These are phyloP conservation scores for Epiperipatus broadwayi DNA, from an alignment of 2,888 invertebrate species.

Conservation along the genomic window DNA sequence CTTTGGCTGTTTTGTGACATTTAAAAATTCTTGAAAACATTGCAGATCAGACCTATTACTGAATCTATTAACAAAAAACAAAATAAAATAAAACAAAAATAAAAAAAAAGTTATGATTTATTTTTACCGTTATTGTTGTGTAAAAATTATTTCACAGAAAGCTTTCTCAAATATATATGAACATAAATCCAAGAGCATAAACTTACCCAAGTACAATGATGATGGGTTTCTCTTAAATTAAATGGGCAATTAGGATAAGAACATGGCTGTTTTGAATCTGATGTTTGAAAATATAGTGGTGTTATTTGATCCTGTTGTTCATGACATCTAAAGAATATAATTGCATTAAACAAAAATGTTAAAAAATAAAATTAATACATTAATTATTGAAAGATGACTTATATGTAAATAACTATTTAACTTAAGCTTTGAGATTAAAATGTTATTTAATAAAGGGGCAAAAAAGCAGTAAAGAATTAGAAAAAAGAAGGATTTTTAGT, in stretches of 20 bases:
- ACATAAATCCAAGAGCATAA: constrained; percentile 8
- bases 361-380: too few species aligned
- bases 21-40: neutral
- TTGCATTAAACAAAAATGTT: too few species aligned
- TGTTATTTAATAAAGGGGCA: too few species aligned
- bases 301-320: constrained; percentile 71
- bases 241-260: constrained; percentile 44
- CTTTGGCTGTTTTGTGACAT: too few species aligned
- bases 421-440: too few species aligned
- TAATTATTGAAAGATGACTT: too few species aligned
- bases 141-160: neutral
- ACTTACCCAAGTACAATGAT: constrained; percentile 69
- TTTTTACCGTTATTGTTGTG: neutral
- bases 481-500: too few species aligned
- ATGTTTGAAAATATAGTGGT: constrained; percentile 47
- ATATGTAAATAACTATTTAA: too few species aligned
- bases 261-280: constrained; percentile 40
- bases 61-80: neutral
- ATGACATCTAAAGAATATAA: constrained; percentile 48
- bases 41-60: neutral
- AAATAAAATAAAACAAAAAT: neutral
- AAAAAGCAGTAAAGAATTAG: too few species aligned
- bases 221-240: constrained; percentile 64
- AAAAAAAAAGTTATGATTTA: neutral
- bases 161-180: neutral